phyloP scores from a whole-genome alignment of 1,140 invertebrate genomes.

The Cylas formicarius region DNA sequence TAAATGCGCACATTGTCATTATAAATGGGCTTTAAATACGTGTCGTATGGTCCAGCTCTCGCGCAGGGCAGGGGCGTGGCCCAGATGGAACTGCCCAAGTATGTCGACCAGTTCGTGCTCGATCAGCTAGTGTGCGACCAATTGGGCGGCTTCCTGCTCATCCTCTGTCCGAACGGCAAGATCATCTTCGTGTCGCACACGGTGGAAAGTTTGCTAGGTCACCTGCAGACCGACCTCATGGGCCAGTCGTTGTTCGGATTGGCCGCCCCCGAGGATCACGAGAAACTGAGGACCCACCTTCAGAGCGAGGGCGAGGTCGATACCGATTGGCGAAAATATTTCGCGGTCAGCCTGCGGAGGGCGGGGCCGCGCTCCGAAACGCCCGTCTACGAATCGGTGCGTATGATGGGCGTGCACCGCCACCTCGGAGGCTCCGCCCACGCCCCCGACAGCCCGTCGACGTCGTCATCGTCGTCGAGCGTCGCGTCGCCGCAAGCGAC shows the following conservation, averaged over 20 bases:
- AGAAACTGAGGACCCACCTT: constrained; percentile 60
- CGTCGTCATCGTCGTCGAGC: constrained; percentile 1
- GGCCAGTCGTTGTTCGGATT: constrained; percentile 75
- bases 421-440: not conserved
- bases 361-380: constrained; percentile 57
- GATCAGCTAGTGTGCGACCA: constrained; percentile 41
- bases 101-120: constrained; percentile 36
- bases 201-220: constrained; percentile 74
- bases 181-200: constrained; percentile 82
- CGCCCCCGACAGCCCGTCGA: not conserved
- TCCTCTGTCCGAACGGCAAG: constrained; percentile 74
- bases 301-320: constrained; percentile 43
- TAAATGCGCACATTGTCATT: not conserved
- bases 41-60: constrained; percentile 28
- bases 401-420: constrained; percentile 43
- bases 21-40: no score
- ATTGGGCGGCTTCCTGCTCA: constrained; percentile 65
- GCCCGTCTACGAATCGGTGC: constrained; percentile 58
- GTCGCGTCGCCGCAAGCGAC: constrained; percentile 1
- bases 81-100: constrained; percentile 31
- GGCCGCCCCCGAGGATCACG: constrained; percentile 69
- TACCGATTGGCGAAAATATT: constrained; percentile 41
- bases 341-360: constrained; percentile 52
- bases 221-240: constrained; percentile 78
- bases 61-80: constrained; percentile 25